These are phyloP conservation scores for Caenorhabditis briggsae DNA, from an alignment of 1,140 invertebrate genomes.

Conservation along the genomic window DNA sequence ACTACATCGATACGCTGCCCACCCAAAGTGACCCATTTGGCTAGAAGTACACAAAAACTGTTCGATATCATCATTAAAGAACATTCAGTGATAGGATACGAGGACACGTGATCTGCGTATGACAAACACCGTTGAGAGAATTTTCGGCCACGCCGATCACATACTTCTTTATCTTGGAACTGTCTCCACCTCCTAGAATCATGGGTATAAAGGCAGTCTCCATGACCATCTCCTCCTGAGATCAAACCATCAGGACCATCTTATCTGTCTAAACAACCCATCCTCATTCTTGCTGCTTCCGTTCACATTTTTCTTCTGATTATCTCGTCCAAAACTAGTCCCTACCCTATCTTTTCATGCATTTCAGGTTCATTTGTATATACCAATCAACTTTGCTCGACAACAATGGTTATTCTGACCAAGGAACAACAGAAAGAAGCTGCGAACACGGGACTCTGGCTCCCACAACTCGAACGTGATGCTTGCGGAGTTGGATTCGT, in stretches of 20 bases:
- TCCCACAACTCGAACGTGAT: slow-evolving; percentile 91
- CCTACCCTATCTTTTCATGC: neutral
- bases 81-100: neutral
- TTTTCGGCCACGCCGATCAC: slow-evolving; percentile 37
- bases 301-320: neutral
- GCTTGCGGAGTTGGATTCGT: slow-evolving; percentile 99
- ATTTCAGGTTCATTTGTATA: slow-evolving; percentile 39
- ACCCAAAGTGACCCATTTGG: neutral
- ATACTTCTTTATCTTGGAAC: slow-evolving; percentile 37
- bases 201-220: slow-evolving; percentile 2
- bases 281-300: neutral
- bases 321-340: neutral
- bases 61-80: slow-evolving; percentile 19
- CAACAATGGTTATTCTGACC: slow-evolving; percentile 74
- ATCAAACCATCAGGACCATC: slow-evolving; percentile 19
- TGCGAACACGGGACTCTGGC: slow-evolving; percentile 87
- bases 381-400: neutral
- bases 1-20: slow-evolving; percentile 15
- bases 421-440: slow-evolving; percentile 72
- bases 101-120: slow-evolving; percentile 30
- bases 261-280: neutral
- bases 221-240: neutral
- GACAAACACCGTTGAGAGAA: slow-evolving; percentile 12
- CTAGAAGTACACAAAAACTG: neutral
- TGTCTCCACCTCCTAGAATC: slow-evolving; percentile 1